Evolutionary conservation across 2,797 vertebrate genomes (phyloP).

Genomic region (Falco novaeseelandiae): DNA sequence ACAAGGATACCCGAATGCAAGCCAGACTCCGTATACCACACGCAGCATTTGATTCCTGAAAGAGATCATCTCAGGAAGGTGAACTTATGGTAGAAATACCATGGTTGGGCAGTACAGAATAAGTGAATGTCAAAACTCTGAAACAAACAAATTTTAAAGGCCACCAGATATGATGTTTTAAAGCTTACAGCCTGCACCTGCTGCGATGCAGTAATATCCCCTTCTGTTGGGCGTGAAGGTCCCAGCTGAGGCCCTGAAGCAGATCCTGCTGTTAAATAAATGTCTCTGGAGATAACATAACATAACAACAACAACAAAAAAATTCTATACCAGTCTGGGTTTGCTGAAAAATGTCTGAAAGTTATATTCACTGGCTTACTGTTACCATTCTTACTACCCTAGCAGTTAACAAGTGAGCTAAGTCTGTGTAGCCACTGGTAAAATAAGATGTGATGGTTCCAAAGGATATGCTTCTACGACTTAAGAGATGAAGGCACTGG

Average conservation of each 20-base stretch:
- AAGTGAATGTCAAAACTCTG: constrained; percentile 42
- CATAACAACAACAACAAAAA: not conserved
- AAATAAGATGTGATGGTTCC: constrained; percentile 26
- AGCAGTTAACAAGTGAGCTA: not conserved
- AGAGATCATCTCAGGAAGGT: not conserved
- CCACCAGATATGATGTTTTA: constrained; percentile 32
- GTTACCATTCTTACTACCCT: not conserved
- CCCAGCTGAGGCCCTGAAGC: constrained; percentile 48
- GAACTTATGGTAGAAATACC: not conserved
- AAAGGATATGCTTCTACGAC: not conserved
- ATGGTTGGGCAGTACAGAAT: not conserved
- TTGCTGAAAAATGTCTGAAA: constrained; percentile 35
- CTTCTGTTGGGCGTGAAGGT: constrained; percentile 25
- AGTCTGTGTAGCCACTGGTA: not conserved
- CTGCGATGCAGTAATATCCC: constrained; percentile 13
- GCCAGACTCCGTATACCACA: not conserved
- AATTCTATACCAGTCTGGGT: not conserved
- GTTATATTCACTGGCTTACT: not conserved
- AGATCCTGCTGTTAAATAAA: constrained; percentile 45
- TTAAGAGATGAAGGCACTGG: constrained; percentile 13
- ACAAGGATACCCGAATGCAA: not conserved
- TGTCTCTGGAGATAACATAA: constrained; percentile 27
- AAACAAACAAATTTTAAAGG: constrained; percentile 45
- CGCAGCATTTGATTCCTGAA: not conserved
- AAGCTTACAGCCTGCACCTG: constrained; percentile 38